A percentile compares a stretch with the other conserved stretches of the same genome.
Conservation (phyloP, 2,888 invertebrate species). For the Andrena chrysosceles region DNA sequence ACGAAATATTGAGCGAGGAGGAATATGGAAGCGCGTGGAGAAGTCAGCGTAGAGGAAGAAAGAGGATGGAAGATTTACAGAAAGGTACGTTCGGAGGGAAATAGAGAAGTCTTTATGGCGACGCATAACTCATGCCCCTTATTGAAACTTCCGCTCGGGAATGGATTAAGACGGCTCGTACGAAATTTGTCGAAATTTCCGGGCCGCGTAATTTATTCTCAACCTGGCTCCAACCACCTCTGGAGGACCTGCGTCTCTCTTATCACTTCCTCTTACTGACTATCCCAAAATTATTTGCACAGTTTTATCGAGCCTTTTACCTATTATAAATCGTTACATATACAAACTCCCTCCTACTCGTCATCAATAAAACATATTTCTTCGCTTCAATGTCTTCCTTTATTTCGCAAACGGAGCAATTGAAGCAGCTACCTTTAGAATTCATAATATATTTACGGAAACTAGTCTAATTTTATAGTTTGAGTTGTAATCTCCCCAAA, state of each 20-base stretch:
- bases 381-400: no score
- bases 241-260: slow-evolving; percentile 28
- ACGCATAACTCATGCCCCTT: slow-evolving; percentile 79
- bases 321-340: not conserved
- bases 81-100: slow-evolving; percentile 53
- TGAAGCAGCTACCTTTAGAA: no score
- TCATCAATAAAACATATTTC: not conserved
- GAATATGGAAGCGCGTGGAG: slow-evolving; percentile 9
- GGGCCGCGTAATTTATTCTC: slow-evolving; percentile 73
- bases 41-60: not conserved
- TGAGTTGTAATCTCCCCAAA: no score
- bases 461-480: no score
- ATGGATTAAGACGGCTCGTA: slow-evolving; percentile 80
- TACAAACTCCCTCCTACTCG: not conserved
- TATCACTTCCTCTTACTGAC: slow-evolving; percentile 12
- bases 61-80: slow-evolving; percentile 44
- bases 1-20: not conserved
- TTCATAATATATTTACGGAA: no score
- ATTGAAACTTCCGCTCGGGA: slow-evolving; percentile 79
- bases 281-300: not conserved
- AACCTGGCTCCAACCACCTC: slow-evolving; percentile 28
- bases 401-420: no score
- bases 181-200: slow-evolving; percentile 80
- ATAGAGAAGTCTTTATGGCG: slow-evolving; percentile 77
- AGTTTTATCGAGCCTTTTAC: not conserved